Evolutionary conservation across 2,888 invertebrate species (phyloP), one percentile per base, ranked within the genome.

Genomic region (Galerucella nymphaeae): DNA sequence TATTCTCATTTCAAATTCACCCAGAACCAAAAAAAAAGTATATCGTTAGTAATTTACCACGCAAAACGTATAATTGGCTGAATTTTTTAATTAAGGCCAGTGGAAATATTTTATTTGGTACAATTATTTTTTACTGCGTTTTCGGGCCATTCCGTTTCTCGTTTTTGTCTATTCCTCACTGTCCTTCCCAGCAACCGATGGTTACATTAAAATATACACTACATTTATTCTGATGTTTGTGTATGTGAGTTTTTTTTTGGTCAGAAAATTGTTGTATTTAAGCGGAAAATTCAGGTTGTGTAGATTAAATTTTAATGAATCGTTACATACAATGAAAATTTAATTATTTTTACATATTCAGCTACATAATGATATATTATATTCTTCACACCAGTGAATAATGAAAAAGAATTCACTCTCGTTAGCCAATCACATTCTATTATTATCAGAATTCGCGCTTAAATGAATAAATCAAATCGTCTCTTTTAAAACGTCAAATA

Each of bases 11-110:
- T 41, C 41, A 42, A 16, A 38, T 42, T 61, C 10, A 61, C 41
- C 30, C 13, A 61, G 20, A 59, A 23, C 18, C 8, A 18, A 16
- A 45, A 18, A 67, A 59, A 59, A 67, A 67, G 50, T 70, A 14
- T 45, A 45, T 14, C 57, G 70, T 57, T 59, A 18, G 71, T 72
- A 76, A 78, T 76, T 75, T 72, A 67, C 67, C 70, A 59, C 64
- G 61, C 62, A 70, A n/a, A 75, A 75, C 69, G 76, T 76, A n/a
- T n/a, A 77, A 78, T 76, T 76, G 75, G 70, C 73, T 68, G 70
- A 78, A 78, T 75, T 78, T 79, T 79, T 79, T 77, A 79, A 79
- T 79, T 79, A 79, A 77, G 75, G 63, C 74, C 67, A 66, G 41
- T 58, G 73, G 75, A 65, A 76, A 77, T 73, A 71, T 75, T 76